These are phyloP conservation scores for Xestia sexstrigata DNA, from an alignment of 2,888 invertebrate genomes.

Conservation along the genomic window DNA sequence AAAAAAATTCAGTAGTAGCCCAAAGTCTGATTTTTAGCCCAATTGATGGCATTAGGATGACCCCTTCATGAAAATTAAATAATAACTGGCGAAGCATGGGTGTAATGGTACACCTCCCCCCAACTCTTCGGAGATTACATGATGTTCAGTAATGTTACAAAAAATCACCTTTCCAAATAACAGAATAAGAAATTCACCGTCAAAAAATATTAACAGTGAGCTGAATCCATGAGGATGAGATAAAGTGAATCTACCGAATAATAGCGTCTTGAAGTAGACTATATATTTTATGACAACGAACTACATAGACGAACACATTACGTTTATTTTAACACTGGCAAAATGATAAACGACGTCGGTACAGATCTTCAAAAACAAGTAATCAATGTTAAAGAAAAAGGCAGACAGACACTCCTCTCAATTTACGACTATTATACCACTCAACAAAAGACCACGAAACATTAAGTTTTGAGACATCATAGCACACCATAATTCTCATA, in stretches of 20 bases:
- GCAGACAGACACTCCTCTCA: constrained; percentile 53
- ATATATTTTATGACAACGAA: no score
- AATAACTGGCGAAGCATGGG: not conserved
- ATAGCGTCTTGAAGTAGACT: not conserved
- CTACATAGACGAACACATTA: not conserved
- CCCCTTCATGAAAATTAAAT: not conserved
- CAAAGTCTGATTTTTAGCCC: not conserved
- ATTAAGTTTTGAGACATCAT: constrained; percentile 77
- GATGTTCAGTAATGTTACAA: not conserved
- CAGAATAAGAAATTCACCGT: no score
- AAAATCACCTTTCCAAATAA: no score
- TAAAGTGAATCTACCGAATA: not conserved
- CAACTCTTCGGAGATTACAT: not conserved
- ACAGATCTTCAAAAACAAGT: constrained; percentile 16
- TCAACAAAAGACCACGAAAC: constrained; percentile 73
- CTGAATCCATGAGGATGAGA: not conserved
- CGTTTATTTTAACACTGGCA: not conserved
- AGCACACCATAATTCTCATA: constrained; percentile 83
- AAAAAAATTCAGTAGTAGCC: not conserved
- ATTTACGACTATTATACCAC: constrained; percentile 64
- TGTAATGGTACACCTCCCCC: not conserved
- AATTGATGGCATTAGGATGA: not conserved
- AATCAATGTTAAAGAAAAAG: constrained; percentile 35
- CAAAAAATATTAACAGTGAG: no score
- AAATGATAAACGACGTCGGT: constrained; percentile 1